phyloP scores from a whole-genome alignment of 2,797 vertebrate species.

The Spinibarbus caldwelli region DNA sequence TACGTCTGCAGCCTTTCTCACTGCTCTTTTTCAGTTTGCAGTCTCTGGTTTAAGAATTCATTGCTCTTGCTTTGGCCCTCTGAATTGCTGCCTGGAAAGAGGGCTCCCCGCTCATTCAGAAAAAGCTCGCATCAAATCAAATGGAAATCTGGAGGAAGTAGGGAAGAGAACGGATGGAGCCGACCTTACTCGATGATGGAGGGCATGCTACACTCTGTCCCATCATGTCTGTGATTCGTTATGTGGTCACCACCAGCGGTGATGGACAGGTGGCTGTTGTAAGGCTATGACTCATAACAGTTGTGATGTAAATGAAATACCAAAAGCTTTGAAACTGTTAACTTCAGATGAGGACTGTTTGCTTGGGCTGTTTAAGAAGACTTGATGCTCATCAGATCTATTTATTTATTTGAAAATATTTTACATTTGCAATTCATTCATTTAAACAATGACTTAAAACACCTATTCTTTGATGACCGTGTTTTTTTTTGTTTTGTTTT shows the following conservation, averaged over 20 bases:
- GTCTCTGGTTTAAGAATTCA: constrained; percentile 74
- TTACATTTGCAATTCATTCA: background rate
- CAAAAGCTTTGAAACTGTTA: background rate
- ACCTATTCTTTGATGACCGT: background rate
- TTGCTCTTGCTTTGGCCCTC: constrained; percentile 73
- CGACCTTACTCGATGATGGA: constrained; percentile 65
- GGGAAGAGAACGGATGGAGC: constrained; percentile 65
- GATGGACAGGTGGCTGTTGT: constrained; percentile 36
- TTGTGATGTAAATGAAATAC: background rate
- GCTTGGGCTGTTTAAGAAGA: background rate
- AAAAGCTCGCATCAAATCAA: constrained; percentile 66
- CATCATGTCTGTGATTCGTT: constrained; percentile 22
- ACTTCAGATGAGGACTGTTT: background rate
- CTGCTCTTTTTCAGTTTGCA: constrained; percentile 72
- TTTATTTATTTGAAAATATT: background rate
- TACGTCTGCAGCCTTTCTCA: constrained; percentile 69
- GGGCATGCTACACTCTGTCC: constrained; percentile 39
- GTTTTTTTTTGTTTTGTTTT: too few relatives aligned
- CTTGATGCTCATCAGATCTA: background rate
- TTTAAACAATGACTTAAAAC: background rate
- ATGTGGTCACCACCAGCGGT: constrained; percentile 37
- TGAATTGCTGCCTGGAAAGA: constrained; percentile 72
- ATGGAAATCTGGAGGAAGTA: constrained; percentile 70
- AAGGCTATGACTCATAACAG: background rate
- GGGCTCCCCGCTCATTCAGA: constrained; percentile 38